Evolutionary conservation across 2,888 invertebrate species (phyloP), one percentile per base, ranked within the genome.

Genomic region (Parasteatoda lunata): DNA sequence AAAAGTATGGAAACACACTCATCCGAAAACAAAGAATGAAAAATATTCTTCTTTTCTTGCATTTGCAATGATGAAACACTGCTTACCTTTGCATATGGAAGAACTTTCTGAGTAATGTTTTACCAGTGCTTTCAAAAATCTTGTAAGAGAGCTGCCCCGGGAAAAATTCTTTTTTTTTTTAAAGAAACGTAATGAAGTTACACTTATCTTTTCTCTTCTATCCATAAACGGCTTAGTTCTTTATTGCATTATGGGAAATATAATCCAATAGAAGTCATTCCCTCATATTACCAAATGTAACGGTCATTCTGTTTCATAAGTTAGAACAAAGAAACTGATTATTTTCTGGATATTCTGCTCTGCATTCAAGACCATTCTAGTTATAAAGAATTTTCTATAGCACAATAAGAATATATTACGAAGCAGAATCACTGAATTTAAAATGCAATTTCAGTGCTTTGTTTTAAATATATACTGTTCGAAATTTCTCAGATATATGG

Each of bases 261-360:
- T 80, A 80, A 80, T 80, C 80, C 80, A 80, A 80, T 80, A 72
- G 72, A 51, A 52, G n/a, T 80, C 80, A 72, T 80, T 80, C 73
- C 66, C 52, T 72, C 72, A 51, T 71, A 80, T 80, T 66, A 73
- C 51, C 65, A 73, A 47, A 13, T 45, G 65, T 64, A 52, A 70
- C 66, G 72, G 51, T 30, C 45, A 8, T 66, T 51, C 52, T 5
- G 13, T 30, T 2, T 30, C 30, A 30, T 30, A 30, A 30, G 30
- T 30, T 30, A 30, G 30, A 30, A 30, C 30, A 30, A 30, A 30
- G 30, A 30, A 30, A 30, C 30, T 30, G 30, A 30, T 30, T 30
- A 30, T 30, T 30, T 30, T 30, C 30, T 30, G 30, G 30, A 30
- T 30, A 30, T 30, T 30, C 30, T 30, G 30, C 30, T 30, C 30